These are phyloP conservation scores for Conchocele bisecta DNA, from an alignment of 2,888 invertebrate genomes.

Conservation along the genomic window DNA sequence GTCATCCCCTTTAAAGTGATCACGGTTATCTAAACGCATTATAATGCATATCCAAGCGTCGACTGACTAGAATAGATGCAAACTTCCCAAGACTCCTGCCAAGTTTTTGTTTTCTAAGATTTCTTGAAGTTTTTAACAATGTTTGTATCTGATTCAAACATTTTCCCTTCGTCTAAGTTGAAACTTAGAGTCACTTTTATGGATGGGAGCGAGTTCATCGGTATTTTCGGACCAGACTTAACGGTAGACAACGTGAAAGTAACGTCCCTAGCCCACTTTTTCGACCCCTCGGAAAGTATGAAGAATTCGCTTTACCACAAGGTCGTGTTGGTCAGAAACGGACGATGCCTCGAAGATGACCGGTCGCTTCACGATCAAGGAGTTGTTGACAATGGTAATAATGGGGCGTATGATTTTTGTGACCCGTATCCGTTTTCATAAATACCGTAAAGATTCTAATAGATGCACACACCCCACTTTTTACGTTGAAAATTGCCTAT, in stretches of 20 bases:
- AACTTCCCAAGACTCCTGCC: too few relatives aligned
- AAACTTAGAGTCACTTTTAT: conserved; percentile 81
- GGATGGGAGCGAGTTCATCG: conserved; percentile 79
- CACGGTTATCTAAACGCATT: too few relatives aligned
- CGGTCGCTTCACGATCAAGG: conserved; percentile 80
- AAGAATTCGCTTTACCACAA: conserved; percentile 82
- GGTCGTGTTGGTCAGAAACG: conserved; percentile 81
- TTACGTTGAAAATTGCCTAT: too few relatives aligned
- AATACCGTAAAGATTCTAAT: too few relatives aligned
- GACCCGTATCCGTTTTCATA: too few relatives aligned
- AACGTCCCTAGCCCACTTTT: conserved; percentile 81
- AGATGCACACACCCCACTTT: too few relatives aligned
- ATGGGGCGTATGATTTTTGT: not conserved
- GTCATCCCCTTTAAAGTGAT: too few relatives aligned
- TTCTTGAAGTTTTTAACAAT: conserved; percentile 72
- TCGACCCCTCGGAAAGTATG: conserved; percentile 78
- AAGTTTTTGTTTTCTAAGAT: too few relatives aligned
- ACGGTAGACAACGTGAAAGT: conserved; percentile 83
- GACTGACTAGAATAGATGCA: too few relatives aligned
- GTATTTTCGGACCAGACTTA: conserved; percentile 78
- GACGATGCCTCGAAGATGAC: conserved; percentile 80
- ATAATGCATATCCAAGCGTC: too few relatives aligned
- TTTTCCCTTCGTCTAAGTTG: conserved; percentile 77
- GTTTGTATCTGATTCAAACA: conserved; percentile 82
- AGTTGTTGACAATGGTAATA: conserved; percentile 81